Evolutionary conservation across 1,140 invertebrate genomes (phyloP), one percentile per base, ranked within the genome.

Genomic region (Drosophila saltans): DNA sequence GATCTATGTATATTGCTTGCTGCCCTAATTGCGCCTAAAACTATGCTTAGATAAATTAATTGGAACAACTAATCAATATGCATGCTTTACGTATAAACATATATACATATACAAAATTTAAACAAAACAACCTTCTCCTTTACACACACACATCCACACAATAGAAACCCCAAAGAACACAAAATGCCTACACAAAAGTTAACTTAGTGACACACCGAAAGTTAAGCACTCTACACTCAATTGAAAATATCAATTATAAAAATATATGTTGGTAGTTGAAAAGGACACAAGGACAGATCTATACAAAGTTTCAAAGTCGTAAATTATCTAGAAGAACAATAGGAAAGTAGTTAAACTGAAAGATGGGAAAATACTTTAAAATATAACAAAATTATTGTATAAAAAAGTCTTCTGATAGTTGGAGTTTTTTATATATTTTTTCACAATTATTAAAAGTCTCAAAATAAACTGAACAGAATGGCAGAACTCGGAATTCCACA

Each of bases 11-110:
- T 36, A 36, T 73, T 79, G 77, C 66, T 79, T 66, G 60, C 75
- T 67, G 60, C 66, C 57, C 39, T 24, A 48, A 62, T 75, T 48
- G 75, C 39, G 61, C 62, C 58, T 16, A 64, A 70, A 70, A 57
- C 60, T 70, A 21, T 70, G 74, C 74, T 60, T 77, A 70, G 61
- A 16, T 45, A 65, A 40, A 40, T 36, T 26, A 45, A 77, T 77
- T 77, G 74, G 74, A 52, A n/a, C 5, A 60, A 65, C 3, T 59
- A 69, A 65, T 70, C 9, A 52, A 60, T 3, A 40, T 77, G 74
- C 74, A 76, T 73, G 72, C 60, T 52, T n/a, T 68, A 61, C 56
- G 4, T 45, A 62, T 75, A 68, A 39, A 40, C 64, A 48, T 21
- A 16, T 11, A 39, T 61, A 48, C 41, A 43, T 40, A 6, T 41